Evolutionary conservation across 2,797 vertebrate species (phyloP).

Genomic region (Pipistrellus pygmaeus): DNA sequence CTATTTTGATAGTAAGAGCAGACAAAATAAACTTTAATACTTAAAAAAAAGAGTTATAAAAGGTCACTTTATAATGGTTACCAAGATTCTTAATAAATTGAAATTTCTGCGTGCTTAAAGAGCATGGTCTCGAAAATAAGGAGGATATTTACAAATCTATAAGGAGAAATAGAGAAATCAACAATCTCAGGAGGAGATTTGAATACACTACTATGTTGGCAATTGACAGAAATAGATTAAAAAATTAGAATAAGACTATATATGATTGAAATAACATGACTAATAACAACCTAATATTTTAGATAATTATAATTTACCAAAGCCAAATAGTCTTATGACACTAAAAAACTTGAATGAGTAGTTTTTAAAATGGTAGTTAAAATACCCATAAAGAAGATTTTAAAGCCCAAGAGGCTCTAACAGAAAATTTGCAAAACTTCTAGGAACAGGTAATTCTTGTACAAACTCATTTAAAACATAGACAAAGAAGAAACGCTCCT

Average conservation of each 20-base stretch:
- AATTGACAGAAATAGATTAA: not conserved
- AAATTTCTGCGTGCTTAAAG: slow-evolving; percentile 5
- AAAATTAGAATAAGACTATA: not conserved
- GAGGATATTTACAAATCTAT: not conserved
- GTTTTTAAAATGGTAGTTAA: slow-evolving; percentile 5
- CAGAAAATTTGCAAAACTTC: not conserved
- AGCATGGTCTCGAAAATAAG: slow-evolving; percentile 14
- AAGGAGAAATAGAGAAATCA: not conserved
- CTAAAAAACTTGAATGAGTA: not conserved
- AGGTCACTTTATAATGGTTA: not conserved
- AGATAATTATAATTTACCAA: not conserved
- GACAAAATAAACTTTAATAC: slow-evolving; percentile 14
- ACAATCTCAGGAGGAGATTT: not conserved
- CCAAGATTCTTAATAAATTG: slow-evolving; percentile 17
- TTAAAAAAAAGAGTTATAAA: not conserved
- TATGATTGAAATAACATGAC: not conserved
- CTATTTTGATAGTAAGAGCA: slow-evolving; percentile 31
- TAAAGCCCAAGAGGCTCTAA: not conserved
- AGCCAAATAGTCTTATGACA: not conserved
- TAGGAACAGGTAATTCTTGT: not conserved
- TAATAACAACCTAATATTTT: slow-evolving; percentile 19
- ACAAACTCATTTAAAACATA: not conserved
- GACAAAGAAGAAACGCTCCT: not conserved
- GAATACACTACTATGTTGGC: not conserved
- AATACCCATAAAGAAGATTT: slow-evolving; percentile 14